Base-by-base conservation (phyloP, 2,797 vertebrate species). In the Falco novaeseelandiae region DNA sequence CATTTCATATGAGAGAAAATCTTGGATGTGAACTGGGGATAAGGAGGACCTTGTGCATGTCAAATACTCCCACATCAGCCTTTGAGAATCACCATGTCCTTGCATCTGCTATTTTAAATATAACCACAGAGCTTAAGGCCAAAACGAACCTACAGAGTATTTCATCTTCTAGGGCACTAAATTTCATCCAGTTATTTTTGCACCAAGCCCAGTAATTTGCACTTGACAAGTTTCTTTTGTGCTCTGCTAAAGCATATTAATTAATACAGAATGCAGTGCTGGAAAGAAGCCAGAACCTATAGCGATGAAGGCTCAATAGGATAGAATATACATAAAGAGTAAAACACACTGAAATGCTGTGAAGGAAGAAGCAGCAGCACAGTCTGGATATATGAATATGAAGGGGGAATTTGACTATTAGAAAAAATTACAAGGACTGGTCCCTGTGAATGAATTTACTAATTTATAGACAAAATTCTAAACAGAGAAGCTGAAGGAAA, bases 381-480 rank as follows among this genome's bases (percentile, higher is more conserved):
- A n/a, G 12, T 57, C 48, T 59, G 18, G 6, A 29, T 63, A 58
- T n/a, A 65, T 0, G 0, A 6, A 1, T 34, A 36, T 16, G 29
- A 27, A 80, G 16, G 36, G 6, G 63, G 9, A 88, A 38, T 19
- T 2, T 90, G 36, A 61, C 13, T 92, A 61, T 27, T 42, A 58
- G 49, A 46, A 49, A 85, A 90, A 77, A 62, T 46, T 55, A 12
- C 9, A 72, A 74, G 15, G 48, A 44, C 30, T 54, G 10, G 10
- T 83, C 21, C 27, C 11, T 74, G 27, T 82, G 52, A 94, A 81
- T 65, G 18, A 95, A 81, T 84, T 87, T 4, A 76, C 6, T 63
- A 69, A 70, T 63, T 76, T 70, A 23, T 6, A 36, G 36, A 29
- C 36, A 94, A 89, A 91, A 58, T 71, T 93, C 62, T 84, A 61